Conservation (phyloP, 2,113 vertebrate genomes). For the Thoracochromis brauschi region DNA sequence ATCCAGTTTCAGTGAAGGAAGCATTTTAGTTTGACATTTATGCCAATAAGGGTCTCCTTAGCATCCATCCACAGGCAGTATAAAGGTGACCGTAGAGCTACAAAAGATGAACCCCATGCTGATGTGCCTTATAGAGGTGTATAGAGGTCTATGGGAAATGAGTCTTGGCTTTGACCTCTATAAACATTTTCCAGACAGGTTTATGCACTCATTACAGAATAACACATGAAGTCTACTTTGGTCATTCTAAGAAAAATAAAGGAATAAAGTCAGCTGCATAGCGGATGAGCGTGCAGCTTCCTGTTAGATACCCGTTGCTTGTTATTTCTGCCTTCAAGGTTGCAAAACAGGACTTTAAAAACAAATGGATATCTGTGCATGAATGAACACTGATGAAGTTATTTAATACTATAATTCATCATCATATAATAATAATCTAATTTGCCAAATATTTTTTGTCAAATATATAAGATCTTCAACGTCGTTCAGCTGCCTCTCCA, state of each 20-base stretch:
- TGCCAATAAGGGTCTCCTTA: rapidly evolving
- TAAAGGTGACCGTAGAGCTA: not conserved
- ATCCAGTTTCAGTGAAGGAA: not conserved
- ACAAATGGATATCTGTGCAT: not conserved
- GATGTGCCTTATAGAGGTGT: rapidly evolving
- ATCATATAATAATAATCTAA: not conserved
- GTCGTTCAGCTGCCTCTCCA: not conserved
- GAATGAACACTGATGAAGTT: not conserved
- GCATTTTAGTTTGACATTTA: not conserved
- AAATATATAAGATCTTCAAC: not conserved
- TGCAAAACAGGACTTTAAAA: not conserved
- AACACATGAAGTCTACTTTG: not conserved
- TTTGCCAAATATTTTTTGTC: not conserved
- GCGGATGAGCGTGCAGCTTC: rapidly evolving
- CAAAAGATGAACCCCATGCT: not conserved
- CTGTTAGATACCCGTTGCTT: not conserved
- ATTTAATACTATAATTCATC: not conserved
- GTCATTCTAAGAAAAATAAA: not conserved
- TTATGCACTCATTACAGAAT: not conserved
- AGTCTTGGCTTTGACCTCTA: not conserved
- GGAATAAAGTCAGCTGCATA: not conserved
- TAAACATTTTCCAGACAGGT: not conserved
- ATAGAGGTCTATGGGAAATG: not conserved
- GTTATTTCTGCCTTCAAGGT: not conserved
- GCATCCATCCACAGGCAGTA: rapidly evolving